Percentiles rank a stretch among this genome's conserved stretches.
Conservation (phyloP, 2,888 invertebrate genomes). For the Coelinius sp. region DNA sequence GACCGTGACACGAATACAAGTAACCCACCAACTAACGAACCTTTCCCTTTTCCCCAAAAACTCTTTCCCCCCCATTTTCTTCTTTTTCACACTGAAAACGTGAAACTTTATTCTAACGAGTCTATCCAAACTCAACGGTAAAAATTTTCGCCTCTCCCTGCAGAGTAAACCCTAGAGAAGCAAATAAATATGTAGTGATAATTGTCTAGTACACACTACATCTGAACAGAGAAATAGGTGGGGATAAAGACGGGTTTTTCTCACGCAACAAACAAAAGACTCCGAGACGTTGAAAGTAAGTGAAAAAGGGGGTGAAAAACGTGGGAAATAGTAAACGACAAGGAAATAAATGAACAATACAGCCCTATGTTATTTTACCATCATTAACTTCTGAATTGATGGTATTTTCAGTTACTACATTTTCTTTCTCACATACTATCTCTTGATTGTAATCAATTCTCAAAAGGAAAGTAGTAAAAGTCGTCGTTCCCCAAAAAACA, state of each 20-base stretch:
- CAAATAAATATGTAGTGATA: too few species aligned
- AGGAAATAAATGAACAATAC: constrained; percentile 20
- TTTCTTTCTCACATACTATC: not conserved
- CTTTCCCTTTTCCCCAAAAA: not conserved
- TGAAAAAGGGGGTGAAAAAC: not conserved
- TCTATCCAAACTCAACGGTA: not conserved
- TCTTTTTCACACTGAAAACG: not conserved
- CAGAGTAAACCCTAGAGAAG: not conserved
- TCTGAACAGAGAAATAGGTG: not conserved
- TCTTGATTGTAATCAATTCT: not conserved
- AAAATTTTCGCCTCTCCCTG: not conserved
- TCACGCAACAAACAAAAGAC: constrained; percentile 11
- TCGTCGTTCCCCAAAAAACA: too few species aligned
- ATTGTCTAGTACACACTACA: too few species aligned
- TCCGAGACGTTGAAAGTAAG: not conserved
- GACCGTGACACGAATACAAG: not conserved
- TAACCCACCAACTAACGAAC: not conserved
- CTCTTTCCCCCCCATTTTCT: not conserved
- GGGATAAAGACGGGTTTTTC: not conserved
- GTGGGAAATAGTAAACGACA: constrained; percentile 9
- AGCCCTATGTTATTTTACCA: not conserved
- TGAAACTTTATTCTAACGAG: constrained; percentile 3
- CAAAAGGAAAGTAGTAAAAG: too few species aligned
- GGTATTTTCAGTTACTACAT: not conserved
- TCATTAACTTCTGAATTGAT: constrained; percentile 11